Conservation (phyloP, 2,797 vertebrate genomes). For the Micrastur ruficollis region DNA sequence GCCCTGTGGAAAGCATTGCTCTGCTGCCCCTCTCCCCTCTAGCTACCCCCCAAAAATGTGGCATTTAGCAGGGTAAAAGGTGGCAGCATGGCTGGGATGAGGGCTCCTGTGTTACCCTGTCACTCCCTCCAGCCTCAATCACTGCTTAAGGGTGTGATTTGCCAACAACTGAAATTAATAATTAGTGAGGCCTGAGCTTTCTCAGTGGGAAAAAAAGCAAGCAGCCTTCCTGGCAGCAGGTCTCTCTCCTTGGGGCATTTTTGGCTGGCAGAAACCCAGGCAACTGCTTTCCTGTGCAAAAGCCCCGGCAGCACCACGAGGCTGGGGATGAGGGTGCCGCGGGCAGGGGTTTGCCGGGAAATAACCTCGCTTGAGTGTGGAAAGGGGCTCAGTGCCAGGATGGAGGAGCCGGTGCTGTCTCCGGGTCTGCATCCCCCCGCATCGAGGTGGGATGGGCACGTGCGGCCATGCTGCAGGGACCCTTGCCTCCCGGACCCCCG, state of each 20-base stretch:
- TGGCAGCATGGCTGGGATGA: neutral
- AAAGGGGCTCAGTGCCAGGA: neutral
- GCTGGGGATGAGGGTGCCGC: neutral
- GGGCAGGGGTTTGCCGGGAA: neutral
- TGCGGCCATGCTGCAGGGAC: fast-evolving
- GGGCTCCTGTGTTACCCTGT: neutral
- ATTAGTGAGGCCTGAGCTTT: neutral
- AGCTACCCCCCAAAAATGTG: neutral
- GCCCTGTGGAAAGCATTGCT: neutral
- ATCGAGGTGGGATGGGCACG: fast-evolving
- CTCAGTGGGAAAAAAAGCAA: fast-evolving
- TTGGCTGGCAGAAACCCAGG: neutral
- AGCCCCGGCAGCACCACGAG: neutral
- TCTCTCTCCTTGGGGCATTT: neutral
- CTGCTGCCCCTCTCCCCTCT: fast-evolving
- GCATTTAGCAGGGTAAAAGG: neutral
- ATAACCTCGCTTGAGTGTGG: neutral
- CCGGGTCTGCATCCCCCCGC: neutral
- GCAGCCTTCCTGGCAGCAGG: neutral
- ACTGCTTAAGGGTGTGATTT: neutral
- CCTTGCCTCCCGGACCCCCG: neutral
- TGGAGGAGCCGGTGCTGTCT: neutral
- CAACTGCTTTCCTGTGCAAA: neutral
- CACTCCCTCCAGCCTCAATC: neutral
- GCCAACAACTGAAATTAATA: neutral